Evolutionary conservation across 2,113 vertebrate species (phyloP).

Genomic region (Scortum barcoo): DNA sequence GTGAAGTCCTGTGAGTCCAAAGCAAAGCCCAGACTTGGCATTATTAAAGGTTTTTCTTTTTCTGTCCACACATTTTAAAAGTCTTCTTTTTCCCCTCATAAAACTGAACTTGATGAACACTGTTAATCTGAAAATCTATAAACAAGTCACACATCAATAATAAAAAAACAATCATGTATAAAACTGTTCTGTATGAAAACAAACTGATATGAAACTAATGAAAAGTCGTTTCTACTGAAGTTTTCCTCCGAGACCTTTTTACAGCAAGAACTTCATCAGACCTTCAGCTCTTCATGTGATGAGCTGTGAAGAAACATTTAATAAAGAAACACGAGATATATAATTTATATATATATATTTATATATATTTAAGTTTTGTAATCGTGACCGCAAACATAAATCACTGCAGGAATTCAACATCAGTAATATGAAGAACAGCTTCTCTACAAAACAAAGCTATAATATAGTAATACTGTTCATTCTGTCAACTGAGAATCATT

Average conservation of each 20-base stretch:
- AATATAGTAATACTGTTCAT: no score
- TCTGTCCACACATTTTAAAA: no score
- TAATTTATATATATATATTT: no score
- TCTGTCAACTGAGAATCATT: no score
- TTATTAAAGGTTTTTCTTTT: background rate
- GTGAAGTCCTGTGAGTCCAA: background rate
- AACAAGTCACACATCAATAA: conserved; percentile 11
- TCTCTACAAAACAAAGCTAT: background rate
- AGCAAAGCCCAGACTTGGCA: background rate
- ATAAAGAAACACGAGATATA: fast-evolving
- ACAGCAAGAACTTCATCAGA: no score
- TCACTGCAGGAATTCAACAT: background rate
- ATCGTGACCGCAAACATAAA: background rate
- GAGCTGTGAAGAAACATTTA: conserved; percentile 48
- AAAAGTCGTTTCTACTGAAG: no score
- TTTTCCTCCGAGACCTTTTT: fast-evolving
- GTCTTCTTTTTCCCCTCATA: background rate
- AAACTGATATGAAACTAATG: conserved; percentile 9
- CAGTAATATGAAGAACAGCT: background rate
- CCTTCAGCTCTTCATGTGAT: conserved; percentile 71
- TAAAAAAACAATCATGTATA: conserved; percentile 17
- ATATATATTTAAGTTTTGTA: background rate
- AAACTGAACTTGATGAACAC: background rate
- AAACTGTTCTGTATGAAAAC: conserved; percentile 32
- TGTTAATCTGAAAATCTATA: conserved; percentile 22